Evolutionary conservation across 2,113 vertebrate species (phyloP).

Genomic region (Cygnus atratus): DNA sequence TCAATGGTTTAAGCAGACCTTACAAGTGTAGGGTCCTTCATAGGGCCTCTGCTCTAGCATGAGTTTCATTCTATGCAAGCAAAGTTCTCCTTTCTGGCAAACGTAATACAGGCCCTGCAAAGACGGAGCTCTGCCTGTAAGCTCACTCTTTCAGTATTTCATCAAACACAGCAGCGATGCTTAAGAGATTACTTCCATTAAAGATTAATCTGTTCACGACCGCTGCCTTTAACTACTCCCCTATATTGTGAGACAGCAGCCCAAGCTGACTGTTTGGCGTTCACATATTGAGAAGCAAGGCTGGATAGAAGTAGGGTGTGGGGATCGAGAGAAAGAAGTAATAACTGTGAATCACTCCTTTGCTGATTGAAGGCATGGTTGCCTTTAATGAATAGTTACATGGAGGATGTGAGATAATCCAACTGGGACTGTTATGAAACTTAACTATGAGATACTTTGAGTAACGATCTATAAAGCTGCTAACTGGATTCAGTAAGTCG

Average conservation of each 20-base stretch:
- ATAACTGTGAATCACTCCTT: background rate
- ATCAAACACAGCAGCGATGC: background rate
- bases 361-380: background rate
- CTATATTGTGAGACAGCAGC: background rate
- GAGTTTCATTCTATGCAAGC: background rate
- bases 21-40: accelerated
- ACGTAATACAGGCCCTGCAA: background rate
- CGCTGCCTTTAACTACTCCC: background rate
- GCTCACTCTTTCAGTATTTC: background rate
- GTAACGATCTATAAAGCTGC: conserved; percentile 58
- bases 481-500: conserved; percentile 71
- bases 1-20: background rate
- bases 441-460: conserved; percentile 23
- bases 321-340: background rate
- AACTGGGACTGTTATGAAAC: conserved; percentile 47
- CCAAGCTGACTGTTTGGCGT: background rate
- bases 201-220: background rate
- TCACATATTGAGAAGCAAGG: background rate
- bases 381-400: conserved; percentile 4
- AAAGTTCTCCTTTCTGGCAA: background rate
- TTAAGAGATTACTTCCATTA: background rate
- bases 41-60: background rate
- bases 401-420: conserved; percentile 13
- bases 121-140: background rate
- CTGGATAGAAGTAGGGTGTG: background rate